A percentile compares a stretch with the other conserved stretches of the same genome.
phyloP scores from a whole-genome alignment of 2,888 invertebrate species.

The Pterobdella sp. region DNA sequence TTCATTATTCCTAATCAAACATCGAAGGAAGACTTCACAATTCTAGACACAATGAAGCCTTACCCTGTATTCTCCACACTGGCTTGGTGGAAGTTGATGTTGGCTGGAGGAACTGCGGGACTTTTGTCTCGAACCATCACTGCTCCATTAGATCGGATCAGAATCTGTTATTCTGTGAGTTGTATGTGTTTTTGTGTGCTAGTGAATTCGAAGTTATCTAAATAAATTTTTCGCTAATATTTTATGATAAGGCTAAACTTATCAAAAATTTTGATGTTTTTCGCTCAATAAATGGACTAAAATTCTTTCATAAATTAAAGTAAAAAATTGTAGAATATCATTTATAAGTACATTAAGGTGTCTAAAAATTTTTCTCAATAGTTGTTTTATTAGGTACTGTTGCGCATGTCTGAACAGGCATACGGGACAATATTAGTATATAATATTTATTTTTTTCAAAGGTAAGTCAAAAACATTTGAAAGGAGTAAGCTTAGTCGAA shows the following conservation, averaged over 20 bases:
- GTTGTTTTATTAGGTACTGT: too few species aligned
- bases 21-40: constrained; percentile 53
- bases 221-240: too few species aligned
- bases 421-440: constrained; percentile 64
- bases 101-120: constrained; percentile 89
- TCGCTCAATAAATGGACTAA: too few species aligned
- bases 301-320: too few species aligned
- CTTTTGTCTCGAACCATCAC: constrained; percentile 90
- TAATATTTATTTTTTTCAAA: not conserved
- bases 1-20: constrained; percentile 81
- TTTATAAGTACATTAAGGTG: too few species aligned
- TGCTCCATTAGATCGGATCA: constrained; percentile 89
- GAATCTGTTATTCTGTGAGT: constrained; percentile 71
- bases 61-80: not conserved
- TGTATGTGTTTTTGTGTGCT: not conserved
- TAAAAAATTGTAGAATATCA: too few species aligned
- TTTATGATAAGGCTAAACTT: too few species aligned
- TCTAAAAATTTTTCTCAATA: too few species aligned
- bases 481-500: constrained; percentile 45
- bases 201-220: too few species aligned
- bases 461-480: constrained; percentile 65
- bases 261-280: too few species aligned
- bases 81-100: constrained; percentile 89
- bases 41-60: not conserved
- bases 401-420: constrained; percentile 90